A percentile compares a stretch with the other conserved stretches of the same genome.
phyloP scores from a whole-genome alignment of 2,113 vertebrate species.

The Raja brachyura region DNA sequence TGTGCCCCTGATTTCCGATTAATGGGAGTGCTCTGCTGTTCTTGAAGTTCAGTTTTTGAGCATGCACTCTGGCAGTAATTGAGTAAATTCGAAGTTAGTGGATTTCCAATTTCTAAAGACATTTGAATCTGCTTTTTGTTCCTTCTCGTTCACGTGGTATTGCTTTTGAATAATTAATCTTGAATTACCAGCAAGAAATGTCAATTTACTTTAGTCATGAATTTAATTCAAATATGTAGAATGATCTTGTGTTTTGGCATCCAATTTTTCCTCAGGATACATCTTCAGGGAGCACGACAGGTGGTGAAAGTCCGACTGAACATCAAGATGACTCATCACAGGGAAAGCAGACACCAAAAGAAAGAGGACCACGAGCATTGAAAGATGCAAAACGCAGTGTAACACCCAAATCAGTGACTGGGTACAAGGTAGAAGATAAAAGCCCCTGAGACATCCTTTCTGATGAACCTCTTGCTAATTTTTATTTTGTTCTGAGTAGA shows the following conservation, averaged over 20 bases:
- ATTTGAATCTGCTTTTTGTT: not conserved
- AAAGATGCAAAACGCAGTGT: slow-evolving; percentile 82
- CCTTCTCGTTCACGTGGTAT: not conserved
- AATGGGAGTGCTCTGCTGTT: not conserved
- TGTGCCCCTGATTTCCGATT: not conserved
- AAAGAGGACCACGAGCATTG: slow-evolving; percentile 69
- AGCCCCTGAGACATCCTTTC: slow-evolving; percentile 83
- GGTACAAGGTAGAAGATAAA: slow-evolving; percentile 99
- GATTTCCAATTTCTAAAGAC: not conserved
- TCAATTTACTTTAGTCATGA: not conserved
- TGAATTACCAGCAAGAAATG: not conserved
- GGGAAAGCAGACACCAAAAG: slow-evolving; percentile 78
- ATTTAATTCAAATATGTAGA: not conserved
- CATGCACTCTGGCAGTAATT: not conserved
- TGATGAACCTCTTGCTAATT: slow-evolving; percentile 63
- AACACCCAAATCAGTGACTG: slow-evolving; percentile 81
- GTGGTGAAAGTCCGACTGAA: slow-evolving; percentile 75
- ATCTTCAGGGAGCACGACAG: slow-evolving; percentile 86
- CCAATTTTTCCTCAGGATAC: slow-evolving; percentile 70
- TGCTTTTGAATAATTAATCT: not conserved
- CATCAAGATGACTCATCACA: slow-evolving; percentile 76
- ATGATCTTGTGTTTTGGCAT: not conserved
- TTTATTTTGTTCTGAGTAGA: slow-evolving; percentile 44
- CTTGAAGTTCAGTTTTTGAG: not conserved
- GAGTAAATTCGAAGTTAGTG: not conserved